A percentile compares a stretch with the other conserved stretches of the same genome.
Evolutionary conservation across 2,797 vertebrate species (phyloP).

Genomic region (Phrynocephalus vlangalii): DNA sequence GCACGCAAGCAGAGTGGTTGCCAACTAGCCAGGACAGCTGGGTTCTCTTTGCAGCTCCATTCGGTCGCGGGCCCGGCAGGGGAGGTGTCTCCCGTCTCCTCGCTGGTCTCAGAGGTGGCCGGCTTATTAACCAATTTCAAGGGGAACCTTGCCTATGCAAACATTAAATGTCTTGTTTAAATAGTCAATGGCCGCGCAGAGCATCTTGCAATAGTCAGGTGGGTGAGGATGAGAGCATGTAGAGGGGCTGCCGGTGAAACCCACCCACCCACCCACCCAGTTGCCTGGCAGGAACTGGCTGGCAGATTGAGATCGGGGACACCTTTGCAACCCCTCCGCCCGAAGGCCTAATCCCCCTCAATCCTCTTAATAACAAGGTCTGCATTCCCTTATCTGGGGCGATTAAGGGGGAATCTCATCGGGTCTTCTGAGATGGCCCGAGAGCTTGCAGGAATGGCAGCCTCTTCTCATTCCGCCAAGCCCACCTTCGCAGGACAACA

Average conservation of each 20-base stretch:
- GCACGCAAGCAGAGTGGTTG: too few relatives aligned
- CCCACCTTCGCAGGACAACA: background rate
- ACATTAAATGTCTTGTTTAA: constrained; percentile 24
- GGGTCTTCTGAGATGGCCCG: too few relatives aligned
- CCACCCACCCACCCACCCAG: too few relatives aligned
- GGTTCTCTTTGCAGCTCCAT: background rate
- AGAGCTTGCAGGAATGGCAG: too few relatives aligned
- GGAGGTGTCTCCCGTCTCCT: background rate
- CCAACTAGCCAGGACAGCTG: background rate
- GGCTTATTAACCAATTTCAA: background rate
- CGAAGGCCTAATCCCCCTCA: background rate
- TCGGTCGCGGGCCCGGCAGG: too few relatives aligned
- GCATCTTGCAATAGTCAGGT: background rate
- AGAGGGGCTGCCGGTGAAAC: background rate
- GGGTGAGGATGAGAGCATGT: background rate
- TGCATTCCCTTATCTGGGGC: background rate
- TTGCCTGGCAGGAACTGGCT: background rate
- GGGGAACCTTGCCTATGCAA: constrained; percentile 17
- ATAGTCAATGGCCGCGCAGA: constrained; percentile 20
- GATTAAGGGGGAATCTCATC: background rate
- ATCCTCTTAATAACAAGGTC: background rate
- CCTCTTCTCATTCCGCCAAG: too few relatives aligned
- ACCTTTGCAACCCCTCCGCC: too few relatives aligned
- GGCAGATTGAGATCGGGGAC: too few relatives aligned
- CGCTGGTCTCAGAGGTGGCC: background rate